Evolutionary conservation across 2,797 vertebrate species (phyloP).

Genomic region (Poliocrania exsul): DNA sequence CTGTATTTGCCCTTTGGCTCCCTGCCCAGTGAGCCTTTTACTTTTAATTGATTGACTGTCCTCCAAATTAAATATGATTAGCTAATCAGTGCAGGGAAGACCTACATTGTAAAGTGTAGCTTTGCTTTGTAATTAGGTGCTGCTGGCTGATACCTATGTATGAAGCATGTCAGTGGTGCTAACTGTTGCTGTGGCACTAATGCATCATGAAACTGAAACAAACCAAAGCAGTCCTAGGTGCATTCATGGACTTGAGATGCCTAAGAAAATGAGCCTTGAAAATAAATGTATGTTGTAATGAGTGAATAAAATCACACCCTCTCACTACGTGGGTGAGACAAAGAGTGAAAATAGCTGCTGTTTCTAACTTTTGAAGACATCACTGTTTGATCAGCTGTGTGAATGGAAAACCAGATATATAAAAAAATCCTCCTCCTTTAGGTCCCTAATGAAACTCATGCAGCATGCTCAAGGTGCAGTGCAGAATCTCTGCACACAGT

Average conservation of each 20-base stretch:
- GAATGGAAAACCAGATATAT: background rate
- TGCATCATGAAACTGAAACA: background rate
- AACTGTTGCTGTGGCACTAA: background rate
- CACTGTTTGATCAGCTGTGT: background rate
- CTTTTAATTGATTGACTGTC: background rate
- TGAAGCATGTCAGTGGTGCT: background rate
- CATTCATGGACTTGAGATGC: rapidly evolving
- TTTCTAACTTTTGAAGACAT: background rate
- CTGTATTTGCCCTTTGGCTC: background rate
- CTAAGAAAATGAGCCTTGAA: background rate
- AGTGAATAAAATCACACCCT: background rate
- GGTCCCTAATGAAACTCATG: background rate
- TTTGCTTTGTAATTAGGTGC: background rate
- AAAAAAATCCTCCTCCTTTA: background rate
- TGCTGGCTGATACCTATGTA: background rate
- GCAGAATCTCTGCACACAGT: background rate
- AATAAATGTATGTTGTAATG: background rate
- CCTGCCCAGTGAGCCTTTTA: background rate
- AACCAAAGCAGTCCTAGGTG: background rate
- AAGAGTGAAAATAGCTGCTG: background rate
- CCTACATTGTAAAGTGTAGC: background rate
- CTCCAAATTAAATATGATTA: background rate
- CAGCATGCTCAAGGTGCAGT: background rate
- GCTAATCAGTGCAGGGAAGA: background rate
- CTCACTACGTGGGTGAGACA: rapidly evolving